Conservation (phyloP, 2,113 vertebrate genomes). For the Terrapene triunguis region DNA sequence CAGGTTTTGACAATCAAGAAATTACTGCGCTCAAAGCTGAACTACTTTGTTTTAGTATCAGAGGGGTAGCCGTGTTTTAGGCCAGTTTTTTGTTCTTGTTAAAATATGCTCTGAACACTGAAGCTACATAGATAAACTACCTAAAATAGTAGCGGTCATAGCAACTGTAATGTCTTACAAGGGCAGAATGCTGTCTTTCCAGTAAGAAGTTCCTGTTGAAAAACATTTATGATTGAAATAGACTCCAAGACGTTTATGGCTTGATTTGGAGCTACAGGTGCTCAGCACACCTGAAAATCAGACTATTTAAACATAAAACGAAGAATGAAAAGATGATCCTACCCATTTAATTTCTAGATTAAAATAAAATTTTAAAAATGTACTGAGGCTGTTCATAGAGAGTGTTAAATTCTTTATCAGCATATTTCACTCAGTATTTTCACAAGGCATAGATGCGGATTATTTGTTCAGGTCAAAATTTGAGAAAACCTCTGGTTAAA, state of each 20-base stretch:
- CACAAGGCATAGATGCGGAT: constrained; percentile 44
- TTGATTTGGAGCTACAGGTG: constrained; percentile 42
- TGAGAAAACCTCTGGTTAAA: constrained; percentile 3
- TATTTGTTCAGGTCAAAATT: constrained; percentile 39
- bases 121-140: constrained; percentile 58
- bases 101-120: constrained; percentile 47
- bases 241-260: not conserved
- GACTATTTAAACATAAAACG: not conserved
- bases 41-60: constrained; percentile 13
- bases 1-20: not conserved
- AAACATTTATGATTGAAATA: constrained; percentile 11
- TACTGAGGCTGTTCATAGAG: constrained; percentile 58
- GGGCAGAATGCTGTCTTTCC: constrained; percentile 51
- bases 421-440: constrained; percentile 55
- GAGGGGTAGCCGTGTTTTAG: not conserved
- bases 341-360: constrained; percentile 31
- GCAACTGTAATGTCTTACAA: constrained; percentile 55
- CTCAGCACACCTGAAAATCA: constrained; percentile 11
- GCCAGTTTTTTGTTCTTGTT: constrained; percentile 22
- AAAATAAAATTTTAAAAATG: constrained; percentile 60
- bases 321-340: not conserved
- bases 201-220: constrained; percentile 17
- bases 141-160: constrained; percentile 67
- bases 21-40: not conserved
- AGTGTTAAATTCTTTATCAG: constrained; percentile 52